Evolutionary conservation across 2,888 invertebrate genomes (phyloP).

Genomic region (Dicyrtomina minuta): DNA sequence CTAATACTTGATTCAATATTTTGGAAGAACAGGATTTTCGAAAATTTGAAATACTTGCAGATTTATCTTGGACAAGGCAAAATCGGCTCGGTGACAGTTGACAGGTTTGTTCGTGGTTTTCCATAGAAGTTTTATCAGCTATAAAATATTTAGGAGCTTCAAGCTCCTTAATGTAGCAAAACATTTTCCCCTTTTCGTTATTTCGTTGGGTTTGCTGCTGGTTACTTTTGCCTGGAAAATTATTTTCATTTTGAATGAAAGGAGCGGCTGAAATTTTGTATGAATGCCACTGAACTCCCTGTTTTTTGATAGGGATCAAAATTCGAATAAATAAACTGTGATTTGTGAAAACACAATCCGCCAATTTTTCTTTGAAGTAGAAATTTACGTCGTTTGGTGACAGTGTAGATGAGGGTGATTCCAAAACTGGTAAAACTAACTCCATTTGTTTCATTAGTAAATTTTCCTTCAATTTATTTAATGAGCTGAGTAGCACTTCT

Average conservation of each 20-base stretch:
- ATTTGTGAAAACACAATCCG: slow-evolving; percentile 4
- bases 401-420: not conserved
- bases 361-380: not conserved
- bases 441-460: slow-evolving; percentile 1
- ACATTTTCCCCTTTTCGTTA: not conserved
- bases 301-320: not conserved
- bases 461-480: not conserved
- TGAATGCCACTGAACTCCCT: not conserved
- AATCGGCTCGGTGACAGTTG: not conserved
- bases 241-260: not conserved
- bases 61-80: no score
- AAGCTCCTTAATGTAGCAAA: slow-evolving; percentile 9
- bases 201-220: no score
- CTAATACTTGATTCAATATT: no score
- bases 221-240: no score
- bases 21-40: no score
- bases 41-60: no score
- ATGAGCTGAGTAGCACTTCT: not conserved
- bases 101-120: not conserved
- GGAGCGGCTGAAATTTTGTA: not conserved
- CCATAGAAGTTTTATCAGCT: not conserved
- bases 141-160: not conserved
- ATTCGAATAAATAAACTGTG: slow-evolving; percentile 8
- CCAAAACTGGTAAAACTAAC: not conserved
- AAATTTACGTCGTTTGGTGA: no score